Base-by-base conservation (phyloP, 2,888 invertebrate species). In the Pilophorus perplexus region DNA sequence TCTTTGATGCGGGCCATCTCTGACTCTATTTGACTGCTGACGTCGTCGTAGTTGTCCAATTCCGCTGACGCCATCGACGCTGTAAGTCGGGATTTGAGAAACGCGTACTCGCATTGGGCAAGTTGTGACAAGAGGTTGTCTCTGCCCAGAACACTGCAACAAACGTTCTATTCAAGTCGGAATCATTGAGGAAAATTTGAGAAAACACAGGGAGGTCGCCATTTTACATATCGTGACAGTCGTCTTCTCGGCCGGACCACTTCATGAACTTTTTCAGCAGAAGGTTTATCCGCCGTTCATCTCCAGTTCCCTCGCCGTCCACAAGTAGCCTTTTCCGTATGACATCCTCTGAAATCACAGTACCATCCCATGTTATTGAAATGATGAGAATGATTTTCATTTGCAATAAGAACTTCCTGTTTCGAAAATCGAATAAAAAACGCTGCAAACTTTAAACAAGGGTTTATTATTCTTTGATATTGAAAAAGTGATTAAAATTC, bases 261-360 rank as follows among this genome's bases (percentile, higher is more conserved):
- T 90, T 91, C 46, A 88, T 84, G 67, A 90, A 83, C 20, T 88
- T 87, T 79, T 93, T 93, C 8, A 94, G 78, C 16, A 96, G 79
- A 65, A 89, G 86, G 75, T 90, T 93, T 18, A 97, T 81, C 67
- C 94, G 81, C 66, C 95, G 83, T 75, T 98, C 97, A 75, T 98
- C 98, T 18, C 95, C 96, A 8, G 92, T 93, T 5, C 97, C 97
- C 80, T 98, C 97, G 14, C 97, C 98, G 77, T 98, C 98, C 73
- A 97, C 93, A 27, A 97, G 79, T 38, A 98, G 80, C 70, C 95
- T 84, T 72, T 94, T 83, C 72, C 91, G 86, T 69, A 97, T 94
- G 42, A 96, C 90, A 76, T 97, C 97, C 79, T 98, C 98, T 94
- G 76, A 5, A 81, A 79, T n/a, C n/a, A n/a, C n/a, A n/a, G n/a